Evolutionary conservation across 2,888 invertebrate genomes (phyloP).

Genomic region (Sicus ferrugineus): DNA sequence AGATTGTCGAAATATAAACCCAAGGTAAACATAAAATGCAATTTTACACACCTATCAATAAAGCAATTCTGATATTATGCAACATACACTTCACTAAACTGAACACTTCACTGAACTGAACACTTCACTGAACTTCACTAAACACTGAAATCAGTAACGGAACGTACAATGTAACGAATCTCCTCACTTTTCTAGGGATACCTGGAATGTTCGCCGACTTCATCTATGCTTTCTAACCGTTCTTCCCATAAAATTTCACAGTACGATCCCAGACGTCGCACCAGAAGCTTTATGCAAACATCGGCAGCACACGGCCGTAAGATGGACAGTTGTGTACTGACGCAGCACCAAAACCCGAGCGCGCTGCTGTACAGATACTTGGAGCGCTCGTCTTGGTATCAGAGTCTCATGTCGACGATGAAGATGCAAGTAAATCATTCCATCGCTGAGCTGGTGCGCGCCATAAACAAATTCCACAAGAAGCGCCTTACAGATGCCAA

Average conservation of each 20-base stretch:
- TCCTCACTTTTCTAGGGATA: not conserved
- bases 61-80: too few relatives aligned
- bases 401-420: conserved; percentile 47
- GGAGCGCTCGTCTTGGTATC: conserved; percentile 49
- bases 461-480: conserved; percentile 47
- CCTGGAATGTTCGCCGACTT: not conserved
- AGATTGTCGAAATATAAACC: conserved; percentile 38
- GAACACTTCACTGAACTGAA: too few relatives aligned
- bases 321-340: conserved; percentile 1
- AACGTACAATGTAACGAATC: too few relatives aligned
- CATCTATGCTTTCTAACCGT: not conserved
- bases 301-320: conserved; percentile 12
- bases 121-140: too few relatives aligned
- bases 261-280: conserved; percentile 39
- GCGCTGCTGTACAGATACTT: conserved; percentile 47
- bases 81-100: too few relatives aligned
- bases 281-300: not conserved
- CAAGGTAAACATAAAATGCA: conserved; percentile 36
- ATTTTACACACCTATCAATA: not conserved
- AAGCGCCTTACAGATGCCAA: conserved; percentile 42
- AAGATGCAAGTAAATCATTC: conserved; percentile 52
- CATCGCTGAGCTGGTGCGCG: conserved; percentile 47
- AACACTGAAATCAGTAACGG: not conserved
- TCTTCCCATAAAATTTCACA: conserved; percentile 20
- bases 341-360: conserved; percentile 40